Conservation (phyloP, 2,797 vertebrate genomes). For the Lemur catta region DNA sequence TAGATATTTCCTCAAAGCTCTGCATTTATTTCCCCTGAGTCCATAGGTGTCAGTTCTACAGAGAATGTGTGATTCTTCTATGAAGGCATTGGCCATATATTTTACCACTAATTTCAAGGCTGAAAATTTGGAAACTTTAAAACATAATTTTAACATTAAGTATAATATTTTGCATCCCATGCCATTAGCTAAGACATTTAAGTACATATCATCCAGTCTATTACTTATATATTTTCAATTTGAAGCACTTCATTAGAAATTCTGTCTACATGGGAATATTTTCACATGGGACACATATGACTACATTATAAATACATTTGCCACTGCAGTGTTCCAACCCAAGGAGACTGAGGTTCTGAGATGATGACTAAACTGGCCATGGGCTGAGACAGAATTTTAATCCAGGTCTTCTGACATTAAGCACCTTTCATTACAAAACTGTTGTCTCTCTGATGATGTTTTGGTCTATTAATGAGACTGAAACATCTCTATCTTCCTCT, state of each 20-base stretch:
- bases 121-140: slow-evolving; percentile 41
- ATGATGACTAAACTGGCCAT: neutral
- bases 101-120: neutral
- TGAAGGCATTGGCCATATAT: neutral
- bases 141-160: slow-evolving; percentile 35
- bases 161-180: slow-evolving; percentile 21
- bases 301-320: neutral
- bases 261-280: neutral
- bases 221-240: neutral
- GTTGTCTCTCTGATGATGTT: slow-evolving; percentile 46
- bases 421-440: slow-evolving; percentile 8
- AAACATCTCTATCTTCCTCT: slow-evolving; percentile 40
- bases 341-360: neutral
- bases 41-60: neutral
- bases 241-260: neutral
- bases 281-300: neutral
- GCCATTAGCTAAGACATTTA: slow-evolving; percentile 55
- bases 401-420: slow-evolving; percentile 23
- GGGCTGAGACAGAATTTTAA: slow-evolving; percentile 25
- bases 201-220: slow-evolving; percentile 15
- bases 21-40: neutral
- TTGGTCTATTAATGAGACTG: slow-evolving; percentile 43
- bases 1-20: slow-evolving; percentile 35
- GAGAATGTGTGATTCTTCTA: neutral
- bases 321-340: neutral